A percentile compares a stretch with the other conserved stretches of the same genome.
Evolutionary conservation across 2,888 invertebrate genomes (phyloP).

Genomic region (Melanchra persicariae): DNA sequence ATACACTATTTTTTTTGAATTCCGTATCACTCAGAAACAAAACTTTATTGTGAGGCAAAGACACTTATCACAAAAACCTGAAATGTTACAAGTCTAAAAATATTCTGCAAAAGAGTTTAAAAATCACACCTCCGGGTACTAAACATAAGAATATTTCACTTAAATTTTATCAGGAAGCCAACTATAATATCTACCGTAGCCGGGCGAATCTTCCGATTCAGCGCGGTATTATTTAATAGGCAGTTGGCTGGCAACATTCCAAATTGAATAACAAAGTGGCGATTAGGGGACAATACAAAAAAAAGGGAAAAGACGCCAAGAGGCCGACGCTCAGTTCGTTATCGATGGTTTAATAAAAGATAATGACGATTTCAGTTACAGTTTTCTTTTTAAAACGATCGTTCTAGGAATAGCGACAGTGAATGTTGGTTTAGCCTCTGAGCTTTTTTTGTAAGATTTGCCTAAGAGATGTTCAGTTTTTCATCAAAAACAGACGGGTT

Average conservation of each 20-base stretch:
- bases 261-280: slow-evolving; percentile 86
- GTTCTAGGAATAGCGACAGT: slow-evolving; percentile 51
- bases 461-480: background rate
- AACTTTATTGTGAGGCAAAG: no score
- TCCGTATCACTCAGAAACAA: no score
- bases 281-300: slow-evolving; percentile 79
- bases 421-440: slow-evolving; percentile 14
- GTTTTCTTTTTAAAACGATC: slow-evolving; percentile 53
- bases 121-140: slow-evolving; percentile 1
- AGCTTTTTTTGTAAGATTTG: slow-evolving; percentile 9
- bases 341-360: slow-evolving; percentile 66
- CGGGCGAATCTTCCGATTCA: slow-evolving; percentile 60
- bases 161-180: slow-evolving; percentile 41
- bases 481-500: background rate
- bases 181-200: slow-evolving; percentile 46
- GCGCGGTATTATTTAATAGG: slow-evolving; percentile 77
- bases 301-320: slow-evolving; percentile 70
- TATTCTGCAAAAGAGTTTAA: background rate
- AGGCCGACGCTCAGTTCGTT: slow-evolving; percentile 64
- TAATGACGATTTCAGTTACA: slow-evolving; percentile 57
- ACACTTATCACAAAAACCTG: no score
- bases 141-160: slow-evolving; percentile 33
- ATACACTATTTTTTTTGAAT: no score
- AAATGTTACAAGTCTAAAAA: background rate
- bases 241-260: slow-evolving; percentile 78